phyloP scores from a whole-genome alignment of 1,140 invertebrate genomes.

The Lethrus apterus region DNA sequence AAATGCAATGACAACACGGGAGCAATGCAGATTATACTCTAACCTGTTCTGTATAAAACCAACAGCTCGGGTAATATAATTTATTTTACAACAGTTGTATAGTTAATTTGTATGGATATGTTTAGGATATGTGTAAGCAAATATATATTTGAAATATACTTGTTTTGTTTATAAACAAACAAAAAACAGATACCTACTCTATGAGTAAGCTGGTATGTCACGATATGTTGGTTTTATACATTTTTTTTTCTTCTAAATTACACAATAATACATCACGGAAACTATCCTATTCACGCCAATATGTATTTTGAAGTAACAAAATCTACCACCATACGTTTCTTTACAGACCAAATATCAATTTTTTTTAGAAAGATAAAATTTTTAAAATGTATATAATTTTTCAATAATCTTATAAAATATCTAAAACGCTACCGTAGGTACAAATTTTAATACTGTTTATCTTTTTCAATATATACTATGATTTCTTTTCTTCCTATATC shows the following conservation, averaged over 20 bases:
- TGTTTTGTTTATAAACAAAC: too few relatives aligned
- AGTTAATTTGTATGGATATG: too few relatives aligned
- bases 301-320: conserved; percentile 38
- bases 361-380: conserved; percentile 36
- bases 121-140: conserved; percentile 13
- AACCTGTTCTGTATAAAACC: conserved; percentile 8
- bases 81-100: too few relatives aligned
- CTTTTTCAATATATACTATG: conserved; percentile 25
- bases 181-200: too few relatives aligned
- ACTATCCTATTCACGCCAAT: conserved; percentile 31
- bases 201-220: too few relatives aligned
- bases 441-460: conserved; percentile 42
- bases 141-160: too few relatives aligned
- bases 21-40: conserved; percentile 27
- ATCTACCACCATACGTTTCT: conserved; percentile 26
- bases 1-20: conserved; percentile 25
- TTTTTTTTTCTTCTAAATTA: too few relatives aligned
- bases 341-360: conserved; percentile 30
- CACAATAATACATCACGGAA: conserved; percentile 21
- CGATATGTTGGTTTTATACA: conserved; percentile 7
- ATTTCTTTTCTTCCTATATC: conserved; percentile 22
- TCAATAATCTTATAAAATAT: conserved; percentile 38
- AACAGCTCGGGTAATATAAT: conserved; percentile 9
- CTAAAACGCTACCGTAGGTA: conserved; percentile 41
- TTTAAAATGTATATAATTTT: conserved; percentile 36